Conservation (phyloP, 2,888 invertebrate species). For the Hydrotaea diabolus region DNA sequence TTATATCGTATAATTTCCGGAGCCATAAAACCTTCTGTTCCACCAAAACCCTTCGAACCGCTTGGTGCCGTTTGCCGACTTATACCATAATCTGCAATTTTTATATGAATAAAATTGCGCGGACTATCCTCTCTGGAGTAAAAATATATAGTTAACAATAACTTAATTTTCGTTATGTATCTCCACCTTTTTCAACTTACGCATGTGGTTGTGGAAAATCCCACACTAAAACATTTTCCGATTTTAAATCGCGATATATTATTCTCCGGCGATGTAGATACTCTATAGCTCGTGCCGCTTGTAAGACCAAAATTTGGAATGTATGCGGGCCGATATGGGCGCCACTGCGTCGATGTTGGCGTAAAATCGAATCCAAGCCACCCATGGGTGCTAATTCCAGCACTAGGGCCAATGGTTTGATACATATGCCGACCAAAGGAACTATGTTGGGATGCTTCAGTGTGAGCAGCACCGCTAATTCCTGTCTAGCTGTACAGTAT, state of each 20-base stretch:
- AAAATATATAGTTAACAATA: neutral
- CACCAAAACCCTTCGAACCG: constrained; percentile 98
- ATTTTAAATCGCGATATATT: constrained; percentile 90
- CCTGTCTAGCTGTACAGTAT: constrained; percentile 97
- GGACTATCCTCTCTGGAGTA: constrained; percentile 83
- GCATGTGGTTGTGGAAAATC: constrained; percentile 89
- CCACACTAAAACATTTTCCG: constrained; percentile 99
- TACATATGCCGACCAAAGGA: constrained; percentile 93
- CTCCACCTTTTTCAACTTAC: constrained; percentile 72
- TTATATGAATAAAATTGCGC: constrained; percentile 89
- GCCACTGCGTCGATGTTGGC: constrained; percentile 92
- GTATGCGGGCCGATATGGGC: constrained; percentile 90
- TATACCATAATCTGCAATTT: constrained; percentile 98
- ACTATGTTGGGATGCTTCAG: constrained; percentile 96
- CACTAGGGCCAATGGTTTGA: constrained; percentile 93
- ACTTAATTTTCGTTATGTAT: too few relatives aligned
- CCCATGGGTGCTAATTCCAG: constrained; percentile 95
- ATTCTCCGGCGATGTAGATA: constrained; percentile 96
- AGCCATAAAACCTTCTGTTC: constrained; percentile 99
- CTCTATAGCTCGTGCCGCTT: constrained; percentile 96
- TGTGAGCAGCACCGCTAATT: constrained; percentile 92
- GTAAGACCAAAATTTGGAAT: constrained; percentile 91
- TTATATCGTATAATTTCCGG: constrained; percentile 99
- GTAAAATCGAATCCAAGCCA: constrained; percentile 91
- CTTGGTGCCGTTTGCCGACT: constrained; percentile 93